Evolutionary conservation across 2,888 invertebrate genomes (phyloP), one percentile per base, ranked within the genome.

Genomic region (Pammene fasciana): DNA sequence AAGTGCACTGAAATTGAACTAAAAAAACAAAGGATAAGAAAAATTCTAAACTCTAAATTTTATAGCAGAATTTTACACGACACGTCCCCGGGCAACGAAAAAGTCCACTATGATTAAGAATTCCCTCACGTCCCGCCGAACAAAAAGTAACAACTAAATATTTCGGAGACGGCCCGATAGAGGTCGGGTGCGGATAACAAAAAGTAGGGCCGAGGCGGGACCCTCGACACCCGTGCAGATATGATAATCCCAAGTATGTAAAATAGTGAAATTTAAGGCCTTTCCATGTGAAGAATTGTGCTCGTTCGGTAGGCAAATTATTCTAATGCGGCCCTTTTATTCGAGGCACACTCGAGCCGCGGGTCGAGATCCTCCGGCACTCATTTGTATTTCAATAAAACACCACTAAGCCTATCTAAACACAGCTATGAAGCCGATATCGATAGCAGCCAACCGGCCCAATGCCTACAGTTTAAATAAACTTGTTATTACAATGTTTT

Each of bases 71-170:
- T 76, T 77, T 77, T 72, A 70, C 72, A 75, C 73, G 71, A 79
- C 79, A 78, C 77, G 72, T 74, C 79, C 68, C 76, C 76, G 74
- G 74, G 80, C 81, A 84, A 82, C 78, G 77, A 72, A 81, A 82
- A 80, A 78, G 81, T 76, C 75, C 76, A 72, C 76, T 74, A 83
- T 84, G 87, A 89, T 92, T 88, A 86, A 87, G 86, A 92, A 85
- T 88, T 86, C 82, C 77, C 86, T 91, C 92, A 92, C 92, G 92
- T 90, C 85, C 86, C 75, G 78, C 82, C 75, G 81, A 89, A 91
- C 92, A 92, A 92, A 92, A 92, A 92, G 90, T 92, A 85, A 90
- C 91, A 92, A 90, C 91, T 92, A 92, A 91, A 92, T 92, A 91
- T 92, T 89, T 90, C 82, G 86, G 89, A 87, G 89, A 87, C 86